These are phyloP conservation scores for Catharus bicknelli DNA, from an alignment of 2,113 vertebrate genomes.

Conservation along the genomic window DNA sequence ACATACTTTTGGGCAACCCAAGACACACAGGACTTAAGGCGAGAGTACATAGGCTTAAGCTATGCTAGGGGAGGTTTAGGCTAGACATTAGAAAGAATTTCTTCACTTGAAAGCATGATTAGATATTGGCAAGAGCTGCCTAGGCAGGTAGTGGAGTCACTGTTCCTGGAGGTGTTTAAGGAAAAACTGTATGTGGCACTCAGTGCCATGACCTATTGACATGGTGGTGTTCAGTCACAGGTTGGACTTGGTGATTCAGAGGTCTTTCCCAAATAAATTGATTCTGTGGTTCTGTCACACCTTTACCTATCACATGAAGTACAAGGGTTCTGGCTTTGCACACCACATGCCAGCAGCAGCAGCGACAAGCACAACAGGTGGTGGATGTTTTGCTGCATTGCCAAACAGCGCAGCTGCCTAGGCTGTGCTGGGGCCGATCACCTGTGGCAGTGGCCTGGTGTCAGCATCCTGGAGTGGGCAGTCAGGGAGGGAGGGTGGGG, in stretches of 20 bases:
- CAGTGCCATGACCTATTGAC: neutral
- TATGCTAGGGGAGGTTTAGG: neutral
- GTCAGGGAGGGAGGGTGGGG: no score
- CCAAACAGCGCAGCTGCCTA: rapidly evolving
- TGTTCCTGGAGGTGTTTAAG: neutral
- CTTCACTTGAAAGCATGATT: neutral
- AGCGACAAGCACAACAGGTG: rapidly evolving
- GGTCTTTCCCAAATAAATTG: neutral
- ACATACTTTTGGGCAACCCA: no score
- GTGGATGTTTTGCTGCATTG: rapidly evolving
- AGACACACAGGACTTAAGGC: neutral
- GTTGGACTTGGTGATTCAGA: neutral
- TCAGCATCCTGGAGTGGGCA: no score
- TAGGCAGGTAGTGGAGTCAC: neutral
- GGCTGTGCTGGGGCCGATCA: neutral
- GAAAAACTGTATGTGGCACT: neutral
- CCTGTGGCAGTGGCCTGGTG: neutral
- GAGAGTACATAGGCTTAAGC: neutral
- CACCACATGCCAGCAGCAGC: neutral
- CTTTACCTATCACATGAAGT: rapidly evolving
- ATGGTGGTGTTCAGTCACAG: rapidly evolving
- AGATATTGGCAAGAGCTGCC: neutral
- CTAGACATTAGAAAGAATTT: neutral
- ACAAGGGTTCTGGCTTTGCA: neutral
- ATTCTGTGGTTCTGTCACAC: neutral